Percentiles rank a stretch among this genome's conserved stretches.
Conservation (phyloP, 1,140 invertebrate species). For the Euwallacea fornicatus region DNA sequence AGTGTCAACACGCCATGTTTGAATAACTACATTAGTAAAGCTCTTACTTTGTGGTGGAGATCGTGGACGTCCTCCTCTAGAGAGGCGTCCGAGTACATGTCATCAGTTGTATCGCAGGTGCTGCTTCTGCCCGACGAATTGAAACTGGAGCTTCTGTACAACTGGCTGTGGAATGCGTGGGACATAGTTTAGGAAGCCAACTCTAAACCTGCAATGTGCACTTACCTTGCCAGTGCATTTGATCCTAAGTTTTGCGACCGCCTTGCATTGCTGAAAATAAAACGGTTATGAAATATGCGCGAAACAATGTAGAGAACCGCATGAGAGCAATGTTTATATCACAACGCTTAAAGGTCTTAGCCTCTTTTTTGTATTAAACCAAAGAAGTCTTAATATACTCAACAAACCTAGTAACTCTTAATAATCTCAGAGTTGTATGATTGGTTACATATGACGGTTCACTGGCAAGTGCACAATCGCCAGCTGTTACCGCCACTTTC, state of each 20-base stretch:
- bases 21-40: not conserved
- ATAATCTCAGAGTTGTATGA: too few species aligned
- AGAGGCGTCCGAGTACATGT: slow-evolving; percentile 90
- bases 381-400: too few species aligned
- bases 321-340: too few species aligned
- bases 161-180: slow-evolving; percentile 66
- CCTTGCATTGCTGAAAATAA: slow-evolving; percentile 71
- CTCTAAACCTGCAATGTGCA: slow-evolving; percentile 24
- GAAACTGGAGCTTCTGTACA: slow-evolving; percentile 87
- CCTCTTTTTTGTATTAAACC: too few species aligned
- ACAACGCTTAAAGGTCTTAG: too few species aligned
- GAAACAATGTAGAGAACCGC: too few species aligned
- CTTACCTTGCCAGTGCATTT: slow-evolving; percentile 84
- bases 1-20: not conserved
- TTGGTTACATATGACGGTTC: too few species aligned
- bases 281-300: not conserved
- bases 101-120: slow-evolving; percentile 84
- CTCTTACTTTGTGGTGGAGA: slow-evolving; percentile 82
- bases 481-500: too few species aligned
- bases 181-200: not conserved
- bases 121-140: slow-evolving; percentile 87
- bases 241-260: slow-evolving; percentile 68
- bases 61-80: slow-evolving; percentile 89
- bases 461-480: too few species aligned
- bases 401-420: too few species aligned